Percentiles rank a stretch among this genome's conserved stretches.
Evolutionary conservation across 2,888 invertebrate genomes (phyloP).

Genomic region (Desoria tigrina): DNA sequence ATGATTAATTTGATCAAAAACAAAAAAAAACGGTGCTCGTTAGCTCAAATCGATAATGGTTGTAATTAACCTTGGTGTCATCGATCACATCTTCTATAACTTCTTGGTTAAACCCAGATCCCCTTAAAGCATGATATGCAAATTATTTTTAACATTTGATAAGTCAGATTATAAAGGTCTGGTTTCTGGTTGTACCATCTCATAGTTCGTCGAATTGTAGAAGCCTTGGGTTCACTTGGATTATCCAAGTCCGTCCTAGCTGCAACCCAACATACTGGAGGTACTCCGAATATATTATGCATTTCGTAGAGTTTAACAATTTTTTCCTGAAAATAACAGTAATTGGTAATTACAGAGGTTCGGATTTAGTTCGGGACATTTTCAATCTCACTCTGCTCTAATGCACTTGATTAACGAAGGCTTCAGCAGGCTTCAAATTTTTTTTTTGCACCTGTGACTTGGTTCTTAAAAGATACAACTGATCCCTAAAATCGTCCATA

Average conservation of each 20-base stretch:
- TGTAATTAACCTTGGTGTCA: slow-evolving; percentile 41
- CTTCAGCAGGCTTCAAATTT: no score
- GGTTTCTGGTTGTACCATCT: slow-evolving; percentile 30
- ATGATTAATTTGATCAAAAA: slow-evolving; percentile 1
- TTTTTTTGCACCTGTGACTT: slow-evolving; percentile 24
- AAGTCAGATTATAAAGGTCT: neutral
- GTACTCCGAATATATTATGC: slow-evolving; percentile 29
- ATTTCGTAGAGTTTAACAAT: slow-evolving; percentile 20
- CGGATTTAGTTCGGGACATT: no score
- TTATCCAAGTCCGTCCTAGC: slow-evolving; percentile 30
- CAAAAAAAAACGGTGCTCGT: neutral
- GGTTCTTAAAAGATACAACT: slow-evolving; percentile 12
- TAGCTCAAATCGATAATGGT: no score
- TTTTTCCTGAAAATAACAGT: slow-evolving; percentile 14
- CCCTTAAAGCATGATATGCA: slow-evolving; percentile 23
- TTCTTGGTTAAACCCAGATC: slow-evolving; percentile 28
- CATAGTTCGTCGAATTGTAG: slow-evolving; percentile 26
- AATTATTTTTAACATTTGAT: no score
- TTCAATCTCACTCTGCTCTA: neutral
- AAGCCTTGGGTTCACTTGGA: slow-evolving; percentile 21
- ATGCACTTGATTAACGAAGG: no score
- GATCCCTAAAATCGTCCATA: slow-evolving; percentile 32
- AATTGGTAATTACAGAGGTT: no score
- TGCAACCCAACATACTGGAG: slow-evolving; percentile 34
- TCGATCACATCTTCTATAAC: slow-evolving; percentile 50